Base-by-base conservation (phyloP, 2,113 vertebrate genomes). In the Thalassarche chlororhynchos region DNA sequence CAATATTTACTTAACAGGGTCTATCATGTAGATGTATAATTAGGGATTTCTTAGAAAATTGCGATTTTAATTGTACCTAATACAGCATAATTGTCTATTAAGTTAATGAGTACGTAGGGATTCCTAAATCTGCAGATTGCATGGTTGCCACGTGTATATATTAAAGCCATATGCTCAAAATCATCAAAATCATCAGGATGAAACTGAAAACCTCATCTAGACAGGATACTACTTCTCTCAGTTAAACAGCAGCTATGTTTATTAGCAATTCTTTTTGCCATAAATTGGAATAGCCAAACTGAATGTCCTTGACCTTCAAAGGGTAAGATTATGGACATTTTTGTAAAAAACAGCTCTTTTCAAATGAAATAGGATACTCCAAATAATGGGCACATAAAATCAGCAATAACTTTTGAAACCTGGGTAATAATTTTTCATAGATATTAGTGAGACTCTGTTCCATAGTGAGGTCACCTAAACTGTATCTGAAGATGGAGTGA, bases 71-170 rank as follows among this genome's bases (percentile, higher is more conserved):
- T 76, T 19, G 55, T 72, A 93, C 40, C 81, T 86, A 91, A 92
- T 82, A 31, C 40, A 85, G 15, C 31, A n/a, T 94, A 97, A 97
- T 92, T 97, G 24, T 93, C 89, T 97, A 92, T 87, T 96, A 97
- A 96, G 55, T 89, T 97, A 97, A 96, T 95, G 96, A 93, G n/a
- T 38, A 91, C 23, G 36, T 65, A 78, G 89, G 47, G 81, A 95
- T 97, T 94, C 90, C 92, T 98, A 96, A 96, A 97, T 81, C 49
- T 79, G 90, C 84, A 94, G 86, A 72, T 84, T 95, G 38, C 60
- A 36, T 82, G 62, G 38, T 80, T 93, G 31, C 58, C 70, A 52
- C 17, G 11, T 84, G 40, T 38, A 55, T 51, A 38, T 29, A 46
- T 47, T 81, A 87, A 70, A 86, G 23, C 28, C 20, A 31, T 36